Evolutionary conservation across 2,888 invertebrate species (phyloP), one percentile per base, ranked within the genome.

Genomic region (Slavum lentiscoides): DNA sequence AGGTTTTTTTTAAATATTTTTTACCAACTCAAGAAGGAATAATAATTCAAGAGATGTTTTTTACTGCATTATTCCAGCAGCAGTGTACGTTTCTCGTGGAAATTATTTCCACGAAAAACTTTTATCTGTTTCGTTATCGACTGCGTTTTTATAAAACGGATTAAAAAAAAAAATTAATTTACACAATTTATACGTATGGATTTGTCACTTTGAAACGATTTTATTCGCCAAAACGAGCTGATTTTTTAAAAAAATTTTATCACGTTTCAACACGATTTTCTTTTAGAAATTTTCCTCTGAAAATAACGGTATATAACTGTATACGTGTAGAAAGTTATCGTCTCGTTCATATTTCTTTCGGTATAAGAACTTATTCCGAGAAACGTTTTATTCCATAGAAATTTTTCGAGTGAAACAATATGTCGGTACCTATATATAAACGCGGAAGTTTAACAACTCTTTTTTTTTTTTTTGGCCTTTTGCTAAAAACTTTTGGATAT

Each of bases 401-500:
- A 37, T 21, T 19, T 75, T 43, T 58, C 39, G 39, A 23, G 23
- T 23, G 39, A 66, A 66, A 74, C 17, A 74, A 67, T 66, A 58
- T 58, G 58, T 58, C 13, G 43, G 58, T 75, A 30, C 4, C 30
- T 30, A 30, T 30, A 30, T 30, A 30, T 67, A 43, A 59, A 76
- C 30, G 15, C 43, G n/a, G 49, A 75, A 75, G 23, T 59, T 58
- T 13, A 1, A 13, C 21, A 23, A 66, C 0, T 43, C 11, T 43
- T 43, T 43, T 53, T 39, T 66, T 67, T 23, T 23, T 53, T 53
- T 53, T 4, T 4, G 13, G 30, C 30, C 4, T 30, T 4, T 59
- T 9, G 19, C n/a, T 67, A 58, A 58, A 67, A 67, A 43, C 43
- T 75, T 67, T 43, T 39, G 8, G 7, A 75, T 67, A 59, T 67